phyloP scores from a whole-genome alignment of 2,113 vertebrate species.

The Gasterosteus nipponicus region DNA sequence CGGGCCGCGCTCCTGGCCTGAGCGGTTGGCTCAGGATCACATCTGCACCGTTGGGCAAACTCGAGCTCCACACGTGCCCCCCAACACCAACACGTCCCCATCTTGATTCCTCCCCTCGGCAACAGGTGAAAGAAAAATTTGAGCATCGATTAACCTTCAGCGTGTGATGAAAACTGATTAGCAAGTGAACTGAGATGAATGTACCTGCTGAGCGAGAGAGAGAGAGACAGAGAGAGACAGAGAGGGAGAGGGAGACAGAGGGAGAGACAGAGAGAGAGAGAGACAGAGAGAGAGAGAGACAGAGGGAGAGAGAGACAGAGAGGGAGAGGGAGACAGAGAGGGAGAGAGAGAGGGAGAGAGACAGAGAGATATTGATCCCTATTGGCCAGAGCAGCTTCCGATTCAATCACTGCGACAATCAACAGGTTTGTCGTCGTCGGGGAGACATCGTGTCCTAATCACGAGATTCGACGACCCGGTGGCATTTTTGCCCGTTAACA shows the following conservation, averaged over 20 bases:
- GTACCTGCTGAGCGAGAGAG: constrained; percentile 51
- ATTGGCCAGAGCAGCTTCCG: constrained; percentile 33
- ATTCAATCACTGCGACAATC: constrained; percentile 53
- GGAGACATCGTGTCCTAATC: no score
- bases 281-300: neutral
- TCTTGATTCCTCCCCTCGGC: constrained; percentile 18
- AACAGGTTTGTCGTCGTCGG: neutral
- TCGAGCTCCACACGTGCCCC: constrained; percentile 48
- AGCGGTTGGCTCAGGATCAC: constrained; percentile 63
- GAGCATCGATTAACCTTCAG: constrained; percentile 46
- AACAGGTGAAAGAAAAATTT: constrained; percentile 35
- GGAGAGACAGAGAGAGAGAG: neutral
- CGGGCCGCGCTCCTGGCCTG: no score
- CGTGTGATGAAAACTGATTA: constrained; percentile 62
- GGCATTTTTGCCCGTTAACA: no score
- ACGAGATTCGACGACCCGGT: no score
- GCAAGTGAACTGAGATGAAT: constrained; percentile 54
- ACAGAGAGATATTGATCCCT: constrained; percentile 28
- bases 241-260: constrained; percentile 14
- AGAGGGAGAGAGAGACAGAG: constrained; percentile 16
- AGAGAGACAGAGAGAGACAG: constrained; percentile 11
- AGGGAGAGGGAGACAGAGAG: constrained; percentile 13
- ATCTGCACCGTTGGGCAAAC: constrained; percentile 63
- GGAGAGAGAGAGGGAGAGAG: neutral
- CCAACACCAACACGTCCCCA: neutral